Base-by-base conservation (phyloP, 1,140 invertebrate species). In the Anadara kagoshimensis region DNA sequence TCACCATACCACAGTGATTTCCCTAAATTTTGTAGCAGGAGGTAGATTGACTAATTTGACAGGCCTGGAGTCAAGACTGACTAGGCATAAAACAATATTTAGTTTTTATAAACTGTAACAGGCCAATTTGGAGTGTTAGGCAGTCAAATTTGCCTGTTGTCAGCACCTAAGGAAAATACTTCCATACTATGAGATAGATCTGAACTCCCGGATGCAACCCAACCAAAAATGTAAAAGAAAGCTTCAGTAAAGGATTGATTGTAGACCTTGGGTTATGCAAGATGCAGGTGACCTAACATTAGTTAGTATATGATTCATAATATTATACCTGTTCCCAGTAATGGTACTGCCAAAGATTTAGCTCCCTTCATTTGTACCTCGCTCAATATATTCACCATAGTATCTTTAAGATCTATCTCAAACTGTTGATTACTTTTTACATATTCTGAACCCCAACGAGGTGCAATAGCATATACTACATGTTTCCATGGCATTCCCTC, bases 261-360 rank as follows among this genome's bases (percentile, higher is more conserved):
- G n/a, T 58, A 59, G 43, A 75, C 51, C 59, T 64, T 36, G 54
- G 5, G 36, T n/a, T 41, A 14, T 14, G 43, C 5, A 57, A 24
- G 1, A 7, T 16, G 3, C 14, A 14, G 22, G 11, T 68, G 20
- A 57, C 16, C 22, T 29, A 44, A 65, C 14, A 26, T 24, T 22
- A 12, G 1, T 11, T 24, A 4, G 18, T 3, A 49, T 22, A 65
- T 5, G 11, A 44, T 11, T 18, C 4, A 8, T 7, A 8, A 44
- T 44, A 10, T 44, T 41, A 44, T 76, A 76, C 75, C 75, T 43
- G 53, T 69, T 64, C 68, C 75, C 14, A 76, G 43, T 8, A 76
- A 54, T 22, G 75, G 64, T 47, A 76, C 5, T 7, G 66, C 69
- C 20, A 76, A 10, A 0, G 75, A 63, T 51, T 44, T n/a, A 22